Conservation (phyloP, 2,888 invertebrate species). For the Apomyelois bistriatella region DNA sequence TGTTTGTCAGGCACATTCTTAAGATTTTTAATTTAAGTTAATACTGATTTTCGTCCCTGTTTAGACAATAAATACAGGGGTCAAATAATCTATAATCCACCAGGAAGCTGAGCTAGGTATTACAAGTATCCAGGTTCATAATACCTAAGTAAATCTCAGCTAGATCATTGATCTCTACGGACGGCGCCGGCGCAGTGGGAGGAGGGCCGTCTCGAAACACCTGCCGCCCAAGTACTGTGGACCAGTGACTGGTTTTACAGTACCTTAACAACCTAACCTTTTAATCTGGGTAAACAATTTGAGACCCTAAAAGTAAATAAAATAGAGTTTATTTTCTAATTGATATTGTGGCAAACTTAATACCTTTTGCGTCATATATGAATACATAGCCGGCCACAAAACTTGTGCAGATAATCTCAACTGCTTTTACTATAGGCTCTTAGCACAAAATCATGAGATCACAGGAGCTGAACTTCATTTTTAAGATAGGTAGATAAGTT, state of each 20-base stretch:
- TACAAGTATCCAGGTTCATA: conserved; percentile 36
- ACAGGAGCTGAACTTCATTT: not conserved
- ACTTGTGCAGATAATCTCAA: conserved; percentile 68
- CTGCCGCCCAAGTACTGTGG: conserved; percentile 76
- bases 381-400: conserved; percentile 58
- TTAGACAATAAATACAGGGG: too few species aligned
- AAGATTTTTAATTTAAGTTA: not conserved
- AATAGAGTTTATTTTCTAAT: conserved; percentile 36
- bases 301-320: conserved; percentile 33
- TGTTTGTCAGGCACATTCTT: too few species aligned
- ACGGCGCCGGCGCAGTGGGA: conserved; percentile 71
- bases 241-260: conserved; percentile 48
- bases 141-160: conserved; percentile 69
- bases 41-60: too few species aligned
- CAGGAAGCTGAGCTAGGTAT: conserved; percentile 1
- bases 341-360: conserved; percentile 5
- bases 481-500: too few species aligned
- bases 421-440: conserved; percentile 63
- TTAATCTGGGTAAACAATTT: conserved; percentile 27
- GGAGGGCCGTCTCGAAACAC: conserved; percentile 72
- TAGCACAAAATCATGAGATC: conserved; percentile 19
- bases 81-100: not conserved
- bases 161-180: conserved; percentile 72
- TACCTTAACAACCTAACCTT: conserved; percentile 32
- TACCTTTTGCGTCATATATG: conserved; percentile 21